Base-by-base conservation (phyloP, 2,113 vertebrate genomes). In the Rhadina sibilatrix region DNA sequence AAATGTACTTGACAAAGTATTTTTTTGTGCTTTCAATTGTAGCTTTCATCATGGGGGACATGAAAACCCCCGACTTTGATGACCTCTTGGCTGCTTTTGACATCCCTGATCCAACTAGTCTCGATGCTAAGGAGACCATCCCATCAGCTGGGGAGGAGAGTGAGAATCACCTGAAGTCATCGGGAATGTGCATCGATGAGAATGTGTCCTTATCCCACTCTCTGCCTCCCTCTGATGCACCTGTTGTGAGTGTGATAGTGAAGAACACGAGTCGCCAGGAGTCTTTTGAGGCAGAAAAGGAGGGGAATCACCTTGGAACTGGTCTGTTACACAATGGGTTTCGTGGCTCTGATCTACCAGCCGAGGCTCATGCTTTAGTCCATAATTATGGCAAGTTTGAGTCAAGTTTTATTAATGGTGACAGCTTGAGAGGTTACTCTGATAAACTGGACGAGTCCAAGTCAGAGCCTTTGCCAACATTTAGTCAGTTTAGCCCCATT, bases 61-160 rank as follows among this genome's bases (percentile, higher is more conserved):
- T 99, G 99, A 99, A 99, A 98, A 99, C 99, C 96, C 99, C 99
- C 23, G 99, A 99, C 98, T 99, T 99, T 78, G 99, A 99, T 96
- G 99, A 99, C 97, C 99, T 99, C 42, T 97, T 99, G 98, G 99
- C 99, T 90, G 99, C 99, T 94, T 99, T 99, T 98, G 99, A 99
- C 98, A 99, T 99, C 98, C 99, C 99, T 17, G 99, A 99, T 97
- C 98, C 99, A 0, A 99, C 99, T 10, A 99, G 99, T 95, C 98
- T 99, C 33, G 99, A 99, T 93, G 98, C 99, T 87, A 99, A 99
- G 97, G 99, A 99, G 97, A 97, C 98, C 91, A 98, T 99, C 82
- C 98, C 99, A 7, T 98, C 98, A 14, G 93, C 97, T 80, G 98
- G 98, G 7, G 99, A 99, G 96, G 99, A 99, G 79, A 94, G 91